Percentiles rank a stretch among this genome's conserved stretches.
phyloP scores from a whole-genome alignment of 2,797 vertebrate species.

The Phrynocephalus guinanensis region DNA sequence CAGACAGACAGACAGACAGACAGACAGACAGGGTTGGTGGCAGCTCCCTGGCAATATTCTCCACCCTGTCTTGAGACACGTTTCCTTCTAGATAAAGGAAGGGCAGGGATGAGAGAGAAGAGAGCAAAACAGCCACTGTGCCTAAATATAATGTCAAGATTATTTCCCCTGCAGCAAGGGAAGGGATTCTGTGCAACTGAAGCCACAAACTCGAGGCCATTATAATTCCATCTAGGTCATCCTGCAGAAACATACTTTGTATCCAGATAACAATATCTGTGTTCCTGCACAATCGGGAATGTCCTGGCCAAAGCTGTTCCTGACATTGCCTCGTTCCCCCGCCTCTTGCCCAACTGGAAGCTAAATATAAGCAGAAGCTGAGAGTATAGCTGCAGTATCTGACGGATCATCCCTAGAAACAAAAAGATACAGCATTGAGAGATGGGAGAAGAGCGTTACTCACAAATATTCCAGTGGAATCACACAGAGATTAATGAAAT shows the following conservation, averaged over 20 bases:
- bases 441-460: too few species aligned
- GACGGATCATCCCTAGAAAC: not conserved
- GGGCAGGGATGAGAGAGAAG: not conserved
- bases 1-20: too few species aligned
- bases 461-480: slow-evolving; percentile 5
- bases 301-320: not conserved
- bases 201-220: not conserved
- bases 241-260: not conserved
- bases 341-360: too few species aligned
- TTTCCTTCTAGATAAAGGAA: not conserved
- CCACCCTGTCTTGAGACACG: not conserved
- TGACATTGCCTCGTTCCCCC: not conserved
- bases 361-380: not conserved
- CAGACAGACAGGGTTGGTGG: not conserved
- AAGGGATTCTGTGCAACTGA: not conserved
- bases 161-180: not conserved
- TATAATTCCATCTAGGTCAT: slow-evolving; percentile 9
- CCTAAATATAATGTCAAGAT: not conserved
- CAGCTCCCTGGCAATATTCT: not conserved
- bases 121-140: not conserved
- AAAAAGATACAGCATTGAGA: not conserved
- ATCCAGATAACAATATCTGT: not conserved
- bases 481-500: slow-evolving; percentile 23
- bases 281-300: not conserved
- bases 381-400: not conserved